Evolutionary conservation across 2,888 invertebrate genomes (phyloP).

Genomic region (Aspidiotus rigidus): DNA sequence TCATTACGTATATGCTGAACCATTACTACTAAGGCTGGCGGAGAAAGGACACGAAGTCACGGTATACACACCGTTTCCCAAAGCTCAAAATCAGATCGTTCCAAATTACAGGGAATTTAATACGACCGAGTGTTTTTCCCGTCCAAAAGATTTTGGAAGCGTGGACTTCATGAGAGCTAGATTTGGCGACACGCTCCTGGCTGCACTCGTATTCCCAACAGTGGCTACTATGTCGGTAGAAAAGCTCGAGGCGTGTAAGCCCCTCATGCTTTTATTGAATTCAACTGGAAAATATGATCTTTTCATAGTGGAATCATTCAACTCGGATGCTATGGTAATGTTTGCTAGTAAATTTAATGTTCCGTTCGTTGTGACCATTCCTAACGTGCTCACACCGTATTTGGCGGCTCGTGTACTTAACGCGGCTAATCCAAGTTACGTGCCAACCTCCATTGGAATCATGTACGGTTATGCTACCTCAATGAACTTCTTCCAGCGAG

Average conservation of each 20-base stretch:
- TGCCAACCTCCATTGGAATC: slow-evolving; percentile 40
- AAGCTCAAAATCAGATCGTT: background rate
- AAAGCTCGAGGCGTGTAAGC: background rate
- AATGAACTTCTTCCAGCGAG: background rate
- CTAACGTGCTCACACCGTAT: slow-evolving; percentile 12
- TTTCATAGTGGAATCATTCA: slow-evolving; percentile 23
- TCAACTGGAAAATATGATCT: slow-evolving; percentile 22
- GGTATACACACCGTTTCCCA: background rate
- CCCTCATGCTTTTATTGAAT: slow-evolving; percentile 7
- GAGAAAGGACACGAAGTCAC: slow-evolving; percentile 12
- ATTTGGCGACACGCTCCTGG: background rate
- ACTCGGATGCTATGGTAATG: slow-evolving; percentile 14
- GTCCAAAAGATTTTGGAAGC: background rate
- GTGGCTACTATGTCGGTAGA: background rate
- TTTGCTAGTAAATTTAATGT: slow-evolving; percentile 20
- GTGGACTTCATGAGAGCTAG: background rate
- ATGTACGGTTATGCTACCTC: background rate
- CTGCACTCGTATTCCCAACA: background rate
- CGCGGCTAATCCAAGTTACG: slow-evolving; percentile 6
- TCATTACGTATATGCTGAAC: slow-evolving; percentile 35
- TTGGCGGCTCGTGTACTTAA: background rate
- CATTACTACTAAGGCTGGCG: slow-evolving; percentile 29
- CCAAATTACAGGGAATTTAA: slow-evolving; percentile 10
- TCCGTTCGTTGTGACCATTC: slow-evolving; percentile 19
- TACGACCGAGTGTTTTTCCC: background rate